Evolutionary conservation across 2,888 invertebrate genomes (phyloP), one percentile per base, ranked within the genome.

Genomic region (Synergus japonicus): DNA sequence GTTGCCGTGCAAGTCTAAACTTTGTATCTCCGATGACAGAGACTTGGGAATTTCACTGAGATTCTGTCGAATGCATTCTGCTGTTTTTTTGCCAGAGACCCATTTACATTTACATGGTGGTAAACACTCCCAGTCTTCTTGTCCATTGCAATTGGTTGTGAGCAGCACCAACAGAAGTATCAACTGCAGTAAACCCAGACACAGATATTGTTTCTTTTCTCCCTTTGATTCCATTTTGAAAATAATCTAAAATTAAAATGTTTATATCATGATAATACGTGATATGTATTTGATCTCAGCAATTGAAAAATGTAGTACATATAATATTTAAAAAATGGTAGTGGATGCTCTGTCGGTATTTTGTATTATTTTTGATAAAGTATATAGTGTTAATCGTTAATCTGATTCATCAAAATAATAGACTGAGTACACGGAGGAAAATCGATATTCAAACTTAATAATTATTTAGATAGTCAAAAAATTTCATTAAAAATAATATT

Each of bases 81-180:
- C 97, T 37, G 95, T 95, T 90, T 96, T 97, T 91, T 96, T 97
- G 8, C 97, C 97, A 81, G 95, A 95, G 44, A 95, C 95, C 97
- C 98, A 98, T 84, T 96, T 95, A 91, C 98, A 98, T 88, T 95
- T 95, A 93, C 98, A 98, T 79, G 93, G 93, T 83, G 93, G 90
- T 12, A 95, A 94, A 91, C 96, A 96, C 46, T 93, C 93, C 91
- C 95, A 95, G 87, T 92, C 92, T 4, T 89, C 87, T 54, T 90
- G 86, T 69, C 93, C 93, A 29, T 92, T 92, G 76, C 93, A 90
- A 66, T 92, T 88, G 12, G 92, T 89, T 73, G 90, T 85, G 81
- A 90, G 82, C 79, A 92, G 86, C 77, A 2, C 22, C 22, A 90
- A 80, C 79, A 90, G 84, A 82, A 86, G 87, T 65, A 89, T 83